Base-by-base conservation (phyloP, 2,113 vertebrate genomes). In the Coracopsis vasa region DNA sequence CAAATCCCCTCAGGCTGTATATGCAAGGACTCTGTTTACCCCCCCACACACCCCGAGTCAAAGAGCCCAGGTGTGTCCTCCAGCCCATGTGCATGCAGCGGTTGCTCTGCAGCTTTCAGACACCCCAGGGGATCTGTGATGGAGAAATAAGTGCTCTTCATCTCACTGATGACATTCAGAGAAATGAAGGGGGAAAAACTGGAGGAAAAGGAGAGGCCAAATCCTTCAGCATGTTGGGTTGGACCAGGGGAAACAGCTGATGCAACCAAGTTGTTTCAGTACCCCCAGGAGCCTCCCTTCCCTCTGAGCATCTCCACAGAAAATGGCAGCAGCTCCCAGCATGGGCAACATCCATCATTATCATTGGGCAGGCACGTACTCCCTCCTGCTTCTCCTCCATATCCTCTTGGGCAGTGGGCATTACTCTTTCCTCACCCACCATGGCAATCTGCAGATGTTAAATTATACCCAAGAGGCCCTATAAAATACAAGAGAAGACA, bases 381-480 rank as follows among this genome's bases (percentile, higher is more conserved):
- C 44, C 50, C 62, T 78, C 60, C 60, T 71, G 37, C 39, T 94
- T 86, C 86, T 87, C 69, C 47, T 90, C 71, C 48, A 51, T 2
- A 0, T 78, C 69, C 10, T 14, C 39, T 48, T 87, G 80, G 73
- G 80, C 79, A 92, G 61, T 12, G 31, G 50, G 27, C 44, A 84
- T 89, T 95, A 93, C 35, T 78, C 77, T 79, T 95, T 95, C 62
- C 87, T 95, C 53, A 88, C 64, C 33, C 80, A 64, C 42, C 33
- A 75, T 31, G 65, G 67, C 54, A 92, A 87, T 96, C 86, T 96
- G 27, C 75, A 96, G 83, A 77, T 86, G 71, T 77, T 96, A 93
- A 96, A 97, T 96, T 95, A 96, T 73, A 95, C 91, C 80, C 74
- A 91, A 85, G 77, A 95, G 93, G 64, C 65, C 35, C 89, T 85